phyloP scores from a whole-genome alignment of 2,888 invertebrate species.

The Drosophila subquinaria region DNA sequence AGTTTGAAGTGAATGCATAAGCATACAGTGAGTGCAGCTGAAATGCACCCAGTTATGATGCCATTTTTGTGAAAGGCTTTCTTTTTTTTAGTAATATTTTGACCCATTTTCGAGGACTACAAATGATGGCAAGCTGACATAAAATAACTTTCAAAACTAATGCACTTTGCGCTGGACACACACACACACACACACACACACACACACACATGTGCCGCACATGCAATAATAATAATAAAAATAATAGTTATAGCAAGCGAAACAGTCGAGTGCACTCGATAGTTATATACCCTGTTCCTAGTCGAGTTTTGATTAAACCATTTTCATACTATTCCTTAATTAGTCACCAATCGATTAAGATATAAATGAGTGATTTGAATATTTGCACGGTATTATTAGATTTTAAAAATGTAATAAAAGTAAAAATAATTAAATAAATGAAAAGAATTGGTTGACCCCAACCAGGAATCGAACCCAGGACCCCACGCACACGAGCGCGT shows the following conservation, averaged over 20 bases:
- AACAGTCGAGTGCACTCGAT: too few relatives aligned
- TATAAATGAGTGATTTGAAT: too few relatives aligned
- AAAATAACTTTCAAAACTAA: slow-evolving; percentile 48
- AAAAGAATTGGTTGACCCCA: too few relatives aligned
- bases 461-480: too few relatives aligned
- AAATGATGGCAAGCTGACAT: slow-evolving; percentile 23
- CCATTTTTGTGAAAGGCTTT: slow-evolving; percentile 13
- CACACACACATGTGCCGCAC: neutral
- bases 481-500: too few relatives aligned
- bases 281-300: too few relatives aligned
- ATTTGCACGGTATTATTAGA: too few relatives aligned
- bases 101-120: slow-evolving; percentile 17
- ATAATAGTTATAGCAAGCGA: slow-evolving; percentile 14
- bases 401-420: too few relatives aligned
- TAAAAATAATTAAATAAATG: too few relatives aligned
- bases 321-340: too few relatives aligned
- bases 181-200: neutral
- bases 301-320: too few relatives aligned
- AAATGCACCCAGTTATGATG: slow-evolving; percentile 16
- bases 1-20: slow-evolving; percentile 9
- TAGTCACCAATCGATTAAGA: too few relatives aligned
- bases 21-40: neutral
- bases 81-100: slow-evolving; percentile 18
- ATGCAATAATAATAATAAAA: slow-evolving; percentile 7
- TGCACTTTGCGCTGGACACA: slow-evolving; percentile 33